These are phyloP conservation scores for Drosophila sp. DNA, from an alignment of 1,140 invertebrate genomes.

Conservation along the genomic window DNA sequence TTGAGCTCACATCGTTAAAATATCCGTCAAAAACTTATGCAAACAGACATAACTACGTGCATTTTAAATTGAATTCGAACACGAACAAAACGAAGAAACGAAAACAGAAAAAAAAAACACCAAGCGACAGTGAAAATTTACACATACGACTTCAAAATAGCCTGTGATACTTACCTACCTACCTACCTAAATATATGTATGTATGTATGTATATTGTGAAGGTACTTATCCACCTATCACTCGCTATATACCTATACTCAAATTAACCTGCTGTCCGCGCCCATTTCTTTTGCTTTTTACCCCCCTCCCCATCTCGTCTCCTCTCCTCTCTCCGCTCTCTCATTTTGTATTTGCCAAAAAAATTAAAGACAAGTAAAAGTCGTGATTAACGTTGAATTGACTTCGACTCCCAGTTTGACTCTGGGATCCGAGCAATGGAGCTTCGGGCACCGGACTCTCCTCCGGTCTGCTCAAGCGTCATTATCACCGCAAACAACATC, in stretches of 20 bases:
- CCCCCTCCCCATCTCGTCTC: neutral
- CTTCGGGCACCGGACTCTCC: slow-evolving; percentile 1
- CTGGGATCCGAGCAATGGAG: slow-evolving; percentile 1
- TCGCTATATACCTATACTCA: slow-evolving; percentile 43
- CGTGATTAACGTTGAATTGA: slow-evolving; percentile 80
- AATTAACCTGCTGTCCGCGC: slow-evolving; percentile 68
- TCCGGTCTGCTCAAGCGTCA: slow-evolving; percentile 55
- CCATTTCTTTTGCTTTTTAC: slow-evolving; percentile 47
- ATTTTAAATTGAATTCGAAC: slow-evolving; percentile 81
- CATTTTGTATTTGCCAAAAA: slow-evolving; percentile 75
- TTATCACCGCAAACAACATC: slow-evolving; percentile 68
- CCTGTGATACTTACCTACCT: slow-evolving; percentile 12
- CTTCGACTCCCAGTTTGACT: slow-evolving; percentile 26
- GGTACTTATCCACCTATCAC: slow-evolving; percentile 26
- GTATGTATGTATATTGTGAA: neutral
- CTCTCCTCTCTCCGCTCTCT: slow-evolving; percentile 29
- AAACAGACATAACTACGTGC: slow-evolving; percentile 82
- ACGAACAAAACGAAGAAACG: slow-evolving; percentile 52
- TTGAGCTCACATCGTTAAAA: slow-evolving; percentile 83
- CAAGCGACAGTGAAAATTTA: slow-evolving; percentile 78
- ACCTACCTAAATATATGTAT: neutral
- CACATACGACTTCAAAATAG: slow-evolving; percentile 62
- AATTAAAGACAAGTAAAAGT: slow-evolving; percentile 82
- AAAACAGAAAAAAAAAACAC: slow-evolving; percentile 57
- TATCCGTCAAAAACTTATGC: slow-evolving; percentile 82